Base-by-base conservation (phyloP, 2,113 vertebrate genomes). In the Siniperca knerii region DNA sequence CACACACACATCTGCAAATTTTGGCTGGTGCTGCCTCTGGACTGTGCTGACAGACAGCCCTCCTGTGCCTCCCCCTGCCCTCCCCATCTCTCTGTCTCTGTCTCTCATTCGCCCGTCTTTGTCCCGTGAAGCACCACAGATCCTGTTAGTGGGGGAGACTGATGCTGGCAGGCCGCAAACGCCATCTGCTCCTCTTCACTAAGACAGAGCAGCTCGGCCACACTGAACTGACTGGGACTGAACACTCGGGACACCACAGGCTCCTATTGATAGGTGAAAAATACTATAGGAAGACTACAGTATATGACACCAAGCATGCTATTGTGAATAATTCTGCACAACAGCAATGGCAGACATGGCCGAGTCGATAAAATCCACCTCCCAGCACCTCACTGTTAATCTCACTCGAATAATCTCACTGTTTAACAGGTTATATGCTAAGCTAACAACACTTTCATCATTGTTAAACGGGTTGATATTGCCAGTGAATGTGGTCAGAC, bases 151-250 rank as follows among this genome's bases (percentile, higher is more conserved):
- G 60, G 65, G 69, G 73, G 75, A 77, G 81, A 84, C 89, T 62
- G 81, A 84, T 84, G 83, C 86, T 92, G 87, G 86, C 88, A 88
- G 79, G 69, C 80, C 44, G 57, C 71, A 75, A 80, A 74, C 87
- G 64, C 93, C 92, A 93, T 93, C 93, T 93, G 94, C 79, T 93
- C 83, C 84, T 86, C 76, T 44, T 75, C 35, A 73, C 65, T 29
- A 37, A 78, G 54, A 85, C 77, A 55, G 75, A 88, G 60, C 55
- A 3, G 78, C 68, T 69, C 42, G 50, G 48, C 44, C 79, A 46
- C 50, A 48, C 60, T 76, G 62, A 70, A 40, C 50, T 9, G 40
- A 66, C 69, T 72, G 77, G 33, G 21, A 46, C 42, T 61, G 72
- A 65, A 46, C 66, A 69, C 52, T 25, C 64, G 75, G 69, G 33